A percentile compares a stretch with the other conserved stretches of the same genome.
Evolutionary conservation across 2,888 invertebrate species (phyloP).

Genomic region (Fabriciana adippe): DNA sequence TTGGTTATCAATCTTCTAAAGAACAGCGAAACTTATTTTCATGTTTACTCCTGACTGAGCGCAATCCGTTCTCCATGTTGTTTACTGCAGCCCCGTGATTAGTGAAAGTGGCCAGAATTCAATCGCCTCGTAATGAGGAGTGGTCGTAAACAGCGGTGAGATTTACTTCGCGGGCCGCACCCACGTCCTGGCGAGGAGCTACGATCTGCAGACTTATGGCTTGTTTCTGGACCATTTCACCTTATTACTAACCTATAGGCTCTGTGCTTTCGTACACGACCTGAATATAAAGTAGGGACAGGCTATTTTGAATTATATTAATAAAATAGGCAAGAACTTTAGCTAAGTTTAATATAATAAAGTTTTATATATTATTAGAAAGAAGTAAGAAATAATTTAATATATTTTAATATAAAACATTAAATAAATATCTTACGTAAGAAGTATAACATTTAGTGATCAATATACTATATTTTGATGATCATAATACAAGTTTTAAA

Average conservation of each 20-base stretch:
- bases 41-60: neutral
- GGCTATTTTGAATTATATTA: too few species aligned
- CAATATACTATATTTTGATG: too few species aligned
- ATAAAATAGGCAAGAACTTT: too few species aligned
- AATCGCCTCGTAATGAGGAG: constrained; percentile 27
- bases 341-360: too few species aligned
- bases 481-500: too few species aligned
- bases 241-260: neutral
- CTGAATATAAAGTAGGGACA: neutral
- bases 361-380: too few species aligned
- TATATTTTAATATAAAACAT: too few species aligned
- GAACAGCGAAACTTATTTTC: neutral
- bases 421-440: too few species aligned
- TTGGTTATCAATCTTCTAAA: neutral
- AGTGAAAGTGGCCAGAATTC: constrained; percentile 19
- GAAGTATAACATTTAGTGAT: too few species aligned
- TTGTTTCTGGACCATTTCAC: constrained; percentile 3
- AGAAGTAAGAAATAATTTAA: too few species aligned
- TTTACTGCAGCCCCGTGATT: constrained; percentile 17
- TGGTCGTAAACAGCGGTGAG: constrained; percentile 35
- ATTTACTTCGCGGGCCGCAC: constrained; percentile 9
- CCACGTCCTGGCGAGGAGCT: neutral
- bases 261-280: neutral
- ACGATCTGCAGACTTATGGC: constrained; percentile 5
- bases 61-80: constrained; percentile 5